Evolutionary conservation across 2,797 vertebrate genomes (phyloP).

Genomic region (Clarias fuscus): DNA sequence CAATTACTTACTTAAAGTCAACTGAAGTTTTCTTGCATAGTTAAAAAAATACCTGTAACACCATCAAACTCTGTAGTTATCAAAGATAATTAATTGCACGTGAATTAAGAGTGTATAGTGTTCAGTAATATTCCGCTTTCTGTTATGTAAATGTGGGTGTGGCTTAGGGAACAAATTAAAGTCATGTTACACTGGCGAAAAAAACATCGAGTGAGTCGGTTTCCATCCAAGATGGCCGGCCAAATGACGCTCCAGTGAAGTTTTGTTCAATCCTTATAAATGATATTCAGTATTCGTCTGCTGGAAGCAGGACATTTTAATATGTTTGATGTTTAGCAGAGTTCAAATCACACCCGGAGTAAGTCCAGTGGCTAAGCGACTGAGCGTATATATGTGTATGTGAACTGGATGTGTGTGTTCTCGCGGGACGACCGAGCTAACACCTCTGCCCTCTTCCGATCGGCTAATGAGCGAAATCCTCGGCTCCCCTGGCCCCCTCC

Average conservation of each 20-base stretch:
- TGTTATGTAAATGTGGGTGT: not conserved
- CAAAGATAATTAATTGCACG: too few relatives aligned
- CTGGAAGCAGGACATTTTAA: not conserved
- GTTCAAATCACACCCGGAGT: not conserved
- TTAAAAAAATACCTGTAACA: too few relatives aligned
- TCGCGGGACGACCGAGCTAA: constrained; percentile 66
- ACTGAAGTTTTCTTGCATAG: not conserved
- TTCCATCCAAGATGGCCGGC: not conserved
- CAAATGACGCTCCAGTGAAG: not conserved
- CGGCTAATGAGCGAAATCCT: constrained; percentile 71
- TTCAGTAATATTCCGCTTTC: not conserved
- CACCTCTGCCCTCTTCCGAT: constrained; percentile 63
- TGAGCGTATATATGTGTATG: not conserved
- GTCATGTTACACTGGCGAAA: not conserved
- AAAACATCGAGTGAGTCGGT: not conserved
- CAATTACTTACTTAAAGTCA: not conserved
- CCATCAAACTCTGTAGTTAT: too few relatives aligned
- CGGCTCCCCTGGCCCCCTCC: constrained; percentile 46
- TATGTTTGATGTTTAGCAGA: not conserved
- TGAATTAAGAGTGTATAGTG: too few relatives aligned
- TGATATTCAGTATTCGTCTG: not conserved
- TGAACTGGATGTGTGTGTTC: constrained; percentile 43
- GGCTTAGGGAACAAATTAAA: not conserved
- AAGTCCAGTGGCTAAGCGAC: not conserved
- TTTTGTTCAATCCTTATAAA: not conserved